A percentile compares a stretch with the other conserved stretches of the same genome.
Conservation (phyloP, 1,140 invertebrate genomes). For the Metopolophium dirhodum region DNA sequence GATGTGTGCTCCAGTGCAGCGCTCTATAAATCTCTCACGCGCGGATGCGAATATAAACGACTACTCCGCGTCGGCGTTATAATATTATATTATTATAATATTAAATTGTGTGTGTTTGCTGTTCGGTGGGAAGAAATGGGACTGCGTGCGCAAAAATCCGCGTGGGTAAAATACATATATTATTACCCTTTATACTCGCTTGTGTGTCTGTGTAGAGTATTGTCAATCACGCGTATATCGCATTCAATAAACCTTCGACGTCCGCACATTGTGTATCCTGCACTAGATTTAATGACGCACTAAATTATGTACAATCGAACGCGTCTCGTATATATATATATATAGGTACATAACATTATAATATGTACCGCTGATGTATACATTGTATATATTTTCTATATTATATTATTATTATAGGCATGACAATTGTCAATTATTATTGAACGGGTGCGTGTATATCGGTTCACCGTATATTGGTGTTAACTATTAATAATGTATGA, state of each 20-base stretch:
- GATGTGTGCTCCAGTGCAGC: neutral
- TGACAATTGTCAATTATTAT: neutral
- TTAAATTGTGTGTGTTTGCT: neutral
- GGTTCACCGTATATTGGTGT: no score
- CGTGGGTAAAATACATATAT: constrained; percentile 3
- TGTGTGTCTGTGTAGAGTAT: neutral
- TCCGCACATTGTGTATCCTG: neutral
- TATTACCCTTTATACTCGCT: neutral
- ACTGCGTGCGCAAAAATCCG: neutral
- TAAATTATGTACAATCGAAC: neutral
- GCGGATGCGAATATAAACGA: neutral
- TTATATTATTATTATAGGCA: neutral
- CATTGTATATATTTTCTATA: neutral
- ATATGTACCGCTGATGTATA: neutral
- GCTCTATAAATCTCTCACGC: neutral
- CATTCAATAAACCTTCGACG: neutral
- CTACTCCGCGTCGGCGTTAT: neutral
- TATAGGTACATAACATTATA: neutral
- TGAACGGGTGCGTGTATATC: neutral
- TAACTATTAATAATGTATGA: no score
- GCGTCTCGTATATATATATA: neutral
- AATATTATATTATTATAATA: neutral
- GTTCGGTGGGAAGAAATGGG: neutral
- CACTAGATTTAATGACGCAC: neutral
- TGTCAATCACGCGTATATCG: neutral